Base-by-base conservation (phyloP, 1,140 invertebrate genomes). In the Drosophila repleta region DNA sequence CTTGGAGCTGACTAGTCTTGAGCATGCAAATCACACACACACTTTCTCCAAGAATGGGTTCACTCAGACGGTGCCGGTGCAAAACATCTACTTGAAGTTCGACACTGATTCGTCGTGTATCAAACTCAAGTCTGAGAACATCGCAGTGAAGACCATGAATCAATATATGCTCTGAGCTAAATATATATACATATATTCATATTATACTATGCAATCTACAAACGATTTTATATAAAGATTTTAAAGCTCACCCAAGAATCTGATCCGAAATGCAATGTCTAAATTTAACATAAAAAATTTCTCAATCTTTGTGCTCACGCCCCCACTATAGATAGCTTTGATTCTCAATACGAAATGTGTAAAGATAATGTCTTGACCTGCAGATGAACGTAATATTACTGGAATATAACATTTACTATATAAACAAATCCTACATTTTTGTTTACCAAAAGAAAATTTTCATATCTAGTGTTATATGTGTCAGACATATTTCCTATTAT, bases 11-110 rank as follows among this genome's bases (percentile, higher is more conserved):
- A 41, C 58, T 3, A 74, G 89, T 70, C 72, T 72, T 0, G 48
- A 73, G 5, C 72, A 76, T 10, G 26, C 72, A 0, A 79, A 74
- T 2, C 52, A 74, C 11, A 68, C 55, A 6, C 91, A 92, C 60
- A 68, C 51, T 21, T 91, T 92, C 51, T 92, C 91, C 0, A 78
- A 74, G 4, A 92, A 92, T 79, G 92, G 92, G 4, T 92, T 92
- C 39, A 78, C 90, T 15, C 88, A 90, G 78, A 74, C 90, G 0
- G 76, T 74, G 10, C 76, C 79, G 0, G 67, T 71, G 2, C 85
- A 82, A 71, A 79, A 57, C 10, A 58, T 92, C 0, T 65, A 83
- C 21, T 57, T 92, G 29, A 56, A 87, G 26, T 79, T 90, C 48
- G 51, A 78, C 21, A 68, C 67, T 21, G 43, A 64, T 21, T 65